Base-by-base conservation (phyloP, 2,888 invertebrate species). In the Notocelia uddmanniana region DNA sequence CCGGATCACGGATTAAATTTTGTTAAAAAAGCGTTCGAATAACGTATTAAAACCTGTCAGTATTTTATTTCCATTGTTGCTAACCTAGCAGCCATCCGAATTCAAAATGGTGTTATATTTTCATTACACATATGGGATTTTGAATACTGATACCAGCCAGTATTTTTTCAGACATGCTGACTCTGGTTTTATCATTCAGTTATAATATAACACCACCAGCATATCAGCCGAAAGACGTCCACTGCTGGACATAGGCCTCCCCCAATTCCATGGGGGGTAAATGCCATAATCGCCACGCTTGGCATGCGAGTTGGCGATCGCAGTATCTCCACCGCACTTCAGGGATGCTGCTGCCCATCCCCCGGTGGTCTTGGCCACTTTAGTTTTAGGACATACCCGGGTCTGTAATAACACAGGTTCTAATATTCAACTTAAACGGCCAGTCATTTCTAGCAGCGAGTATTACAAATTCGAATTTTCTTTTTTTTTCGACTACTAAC, bases 31-130 rank as follows among this genome's bases (percentile, higher is more conserved):
- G 57, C 55, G 15, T 57, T 37, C 58, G 64, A 26, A 41, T 23
- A 70, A 70, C 58, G 58, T 64, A 70, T 58, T 66, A 26, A 8
- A 54, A 54, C 31, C 58, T 45, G 52, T 45, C 71, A 34, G 54
- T 54, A 71, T 54, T 55, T 45, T 21, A 52, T 45, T 37, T 52
- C 50, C 8, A 60, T 67, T 70, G 57, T 50, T 23, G 31, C 50
- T 50, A 41, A 26, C 41, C 57, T 52, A 58, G 69, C 69, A 57
- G 69, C 69, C 58, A 15, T 64, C 58, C 21, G 34, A 54, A 45
- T 69, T 69, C 21, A 31, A 69, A 50, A 23, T 31, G 15, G 23
- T 9, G 37, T 34, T 18, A 18, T 41, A 58, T 70, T 70, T 58
- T 58, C 48, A 64, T 48, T 10, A 10, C n/a, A n/a, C 26, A 2